These are phyloP conservation scores for Acrocera orbiculus DNA, from an alignment of 2,888 invertebrate genomes.

Conservation along the genomic window DNA sequence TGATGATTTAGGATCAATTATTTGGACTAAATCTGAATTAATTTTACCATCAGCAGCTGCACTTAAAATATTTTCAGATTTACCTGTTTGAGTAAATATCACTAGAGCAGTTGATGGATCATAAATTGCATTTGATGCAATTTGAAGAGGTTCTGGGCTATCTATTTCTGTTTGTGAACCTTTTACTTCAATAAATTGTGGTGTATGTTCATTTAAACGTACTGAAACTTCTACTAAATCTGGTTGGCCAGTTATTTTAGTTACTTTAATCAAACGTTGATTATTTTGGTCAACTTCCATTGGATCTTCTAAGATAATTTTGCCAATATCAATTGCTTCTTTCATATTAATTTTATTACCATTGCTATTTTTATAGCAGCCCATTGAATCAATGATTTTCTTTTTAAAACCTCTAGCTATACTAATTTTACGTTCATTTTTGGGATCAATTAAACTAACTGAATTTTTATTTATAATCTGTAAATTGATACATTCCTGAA, in stretches of 20 bases:
- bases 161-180: conserved; percentile 22
- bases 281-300: conserved; percentile 34
- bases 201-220: conserved; percentile 31
- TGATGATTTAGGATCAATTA: conserved; percentile 51
- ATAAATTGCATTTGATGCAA: conserved; percentile 54
- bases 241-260: conserved; percentile 50
- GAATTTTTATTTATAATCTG: conserved; percentile 73
- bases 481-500: conserved; percentile 73
- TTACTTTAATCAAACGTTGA: conserved; percentile 52
- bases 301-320: conserved; percentile 42
- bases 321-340: conserved; percentile 49
- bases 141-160: conserved; percentile 50
- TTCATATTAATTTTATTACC: conserved; percentile 46
- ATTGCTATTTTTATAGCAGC: conserved; percentile 46
- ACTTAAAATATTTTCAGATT: conserved; percentile 51
- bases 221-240: conserved; percentile 54
- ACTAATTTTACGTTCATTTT: conserved; percentile 47
- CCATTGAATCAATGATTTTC: conserved; percentile 57
- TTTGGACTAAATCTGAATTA: conserved; percentile 45
- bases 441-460: conserved; percentile 63
- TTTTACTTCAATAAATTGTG: conserved; percentile 34
- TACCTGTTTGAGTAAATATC: conserved; percentile 50
- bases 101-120: conserved; percentile 61
- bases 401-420: conserved; percentile 58
- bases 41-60: conserved; percentile 63